phyloP scores from a whole-genome alignment of 2,113 vertebrate species.

The Dunckerocampus dactyliophorus region DNA sequence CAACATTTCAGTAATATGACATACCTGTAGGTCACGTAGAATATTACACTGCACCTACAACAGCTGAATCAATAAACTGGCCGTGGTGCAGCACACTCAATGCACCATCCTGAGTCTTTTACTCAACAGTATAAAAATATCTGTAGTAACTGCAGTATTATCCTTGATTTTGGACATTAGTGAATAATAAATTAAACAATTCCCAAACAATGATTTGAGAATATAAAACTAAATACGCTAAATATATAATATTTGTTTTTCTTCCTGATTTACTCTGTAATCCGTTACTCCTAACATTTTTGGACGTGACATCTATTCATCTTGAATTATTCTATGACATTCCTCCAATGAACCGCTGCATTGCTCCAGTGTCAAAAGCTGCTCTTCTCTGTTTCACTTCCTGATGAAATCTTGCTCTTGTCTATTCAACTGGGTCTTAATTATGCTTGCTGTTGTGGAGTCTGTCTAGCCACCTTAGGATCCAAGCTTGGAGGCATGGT shows the following conservation, averaged over 20 bases:
- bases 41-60: too few species aligned
- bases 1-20: slow-evolving; percentile 7
- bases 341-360: slow-evolving; percentile 9
- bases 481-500: slow-evolving; percentile 26
- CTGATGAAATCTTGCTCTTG: slow-evolving; percentile 6
- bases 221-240: too few species aligned
- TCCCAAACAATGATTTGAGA: too few species aligned
- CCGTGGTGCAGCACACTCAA: too few species aligned
- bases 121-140: too few species aligned
- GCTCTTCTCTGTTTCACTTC: slow-evolving; percentile 24
- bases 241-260: slow-evolving; percentile 28
- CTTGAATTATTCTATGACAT: not conserved
- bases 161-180: too few species aligned
- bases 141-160: too few species aligned
- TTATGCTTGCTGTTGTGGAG: slow-evolving; percentile 49
- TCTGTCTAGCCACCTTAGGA: slow-evolving; percentile 37
- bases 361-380: slow-evolving; percentile 13
- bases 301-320: not conserved
- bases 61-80: too few species aligned
- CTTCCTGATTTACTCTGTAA: slow-evolving; percentile 37
- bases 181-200: too few species aligned
- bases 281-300: slow-evolving; percentile 27
- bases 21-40: too few species aligned
- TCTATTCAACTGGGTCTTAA: slow-evolving; percentile 53
- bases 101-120: too few species aligned